These are phyloP conservation scores for Danionella dracula DNA, from an alignment of 2,797 vertebrate genomes.

Conservation along the genomic window DNA sequence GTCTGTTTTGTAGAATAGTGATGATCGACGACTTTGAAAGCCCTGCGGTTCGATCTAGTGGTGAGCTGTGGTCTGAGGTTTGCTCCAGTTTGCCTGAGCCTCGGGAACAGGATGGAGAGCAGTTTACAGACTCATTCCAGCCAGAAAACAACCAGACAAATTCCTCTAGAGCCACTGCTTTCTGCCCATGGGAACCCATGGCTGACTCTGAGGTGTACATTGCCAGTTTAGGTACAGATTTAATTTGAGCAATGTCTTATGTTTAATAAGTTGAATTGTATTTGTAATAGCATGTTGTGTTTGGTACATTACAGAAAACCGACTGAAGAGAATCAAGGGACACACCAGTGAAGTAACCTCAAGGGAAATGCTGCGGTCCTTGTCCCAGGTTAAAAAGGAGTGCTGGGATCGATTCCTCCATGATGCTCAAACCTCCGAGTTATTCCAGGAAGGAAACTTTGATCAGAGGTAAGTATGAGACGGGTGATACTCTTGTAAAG, in stretches of 20 bases:
- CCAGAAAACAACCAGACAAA: conserved; percentile 46
- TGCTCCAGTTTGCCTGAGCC: conserved; percentile 76
- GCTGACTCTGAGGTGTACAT: conserved; percentile 90
- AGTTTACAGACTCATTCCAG: conserved; percentile 83
- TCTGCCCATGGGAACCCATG: conserved; percentile 84
- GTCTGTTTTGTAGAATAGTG: not conserved
- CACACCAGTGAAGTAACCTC: conserved; percentile 88
- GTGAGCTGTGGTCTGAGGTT: conserved; percentile 90
- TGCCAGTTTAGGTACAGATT: conserved; percentile 80
- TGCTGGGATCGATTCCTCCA: conserved; percentile 96
- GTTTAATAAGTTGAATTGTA: not conserved
- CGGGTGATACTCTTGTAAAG: too few species aligned
- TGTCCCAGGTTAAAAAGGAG: conserved; percentile 93
- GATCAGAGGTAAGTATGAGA: conserved; percentile 77
- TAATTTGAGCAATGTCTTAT: not conserved
- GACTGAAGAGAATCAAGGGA: conserved; percentile 87
- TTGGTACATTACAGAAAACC: conserved; percentile 76
- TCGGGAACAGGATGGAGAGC: conserved; percentile 49
- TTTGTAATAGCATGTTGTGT: not conserved
- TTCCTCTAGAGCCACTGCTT: conserved; percentile 15
- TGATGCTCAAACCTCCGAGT: conserved; percentile 82
- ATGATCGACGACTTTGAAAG: conserved; percentile 81
- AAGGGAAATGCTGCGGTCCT: conserved; percentile 88
- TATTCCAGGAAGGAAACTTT: conserved; percentile 80
- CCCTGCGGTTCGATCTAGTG: conserved; percentile 64